phyloP scores from a whole-genome alignment of 2,113 vertebrate species.

The Oxygymnocypris stewartii region DNA sequence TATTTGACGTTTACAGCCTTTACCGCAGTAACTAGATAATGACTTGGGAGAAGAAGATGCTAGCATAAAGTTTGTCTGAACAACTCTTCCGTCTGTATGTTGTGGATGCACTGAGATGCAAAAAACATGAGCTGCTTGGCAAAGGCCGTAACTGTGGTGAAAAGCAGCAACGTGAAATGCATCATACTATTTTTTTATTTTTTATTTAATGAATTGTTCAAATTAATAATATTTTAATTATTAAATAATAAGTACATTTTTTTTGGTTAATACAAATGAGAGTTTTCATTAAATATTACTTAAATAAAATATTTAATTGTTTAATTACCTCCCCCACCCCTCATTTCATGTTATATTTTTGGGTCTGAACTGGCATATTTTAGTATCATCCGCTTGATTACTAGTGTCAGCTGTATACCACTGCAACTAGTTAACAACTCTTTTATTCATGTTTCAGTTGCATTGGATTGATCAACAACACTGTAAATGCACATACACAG shows the following conservation, averaged over 20 bases:
- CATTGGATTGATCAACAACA: neutral
- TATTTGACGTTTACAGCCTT: neutral
- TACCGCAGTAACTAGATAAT: neutral
- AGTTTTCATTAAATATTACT: neutral
- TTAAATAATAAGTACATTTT: neutral
- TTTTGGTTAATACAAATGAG: neutral
- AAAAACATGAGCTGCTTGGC: neutral
- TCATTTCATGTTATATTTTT: too few species aligned
- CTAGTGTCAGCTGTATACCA: neutral
- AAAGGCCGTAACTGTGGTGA: neutral
- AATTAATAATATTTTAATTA: too few species aligned
- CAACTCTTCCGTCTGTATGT: too few species aligned
- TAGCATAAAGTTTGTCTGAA: too few species aligned
- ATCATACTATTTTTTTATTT: neutral
- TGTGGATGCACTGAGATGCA: neutral
- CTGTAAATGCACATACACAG: neutral
- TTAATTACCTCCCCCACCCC: too few species aligned
- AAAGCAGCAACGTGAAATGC: neutral
- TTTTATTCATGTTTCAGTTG: neutral
- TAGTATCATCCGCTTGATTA: too few species aligned
- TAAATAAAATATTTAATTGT: neutral
- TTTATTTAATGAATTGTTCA: too few species aligned
- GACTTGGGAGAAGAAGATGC: neutral
- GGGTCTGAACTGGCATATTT: too few species aligned
- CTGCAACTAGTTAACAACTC: neutral